A percentile compares a stretch with the other conserved stretches of the same genome.
Conservation (phyloP, 2,113 vertebrate species). For the Coregonus clupeaformis region DNA sequence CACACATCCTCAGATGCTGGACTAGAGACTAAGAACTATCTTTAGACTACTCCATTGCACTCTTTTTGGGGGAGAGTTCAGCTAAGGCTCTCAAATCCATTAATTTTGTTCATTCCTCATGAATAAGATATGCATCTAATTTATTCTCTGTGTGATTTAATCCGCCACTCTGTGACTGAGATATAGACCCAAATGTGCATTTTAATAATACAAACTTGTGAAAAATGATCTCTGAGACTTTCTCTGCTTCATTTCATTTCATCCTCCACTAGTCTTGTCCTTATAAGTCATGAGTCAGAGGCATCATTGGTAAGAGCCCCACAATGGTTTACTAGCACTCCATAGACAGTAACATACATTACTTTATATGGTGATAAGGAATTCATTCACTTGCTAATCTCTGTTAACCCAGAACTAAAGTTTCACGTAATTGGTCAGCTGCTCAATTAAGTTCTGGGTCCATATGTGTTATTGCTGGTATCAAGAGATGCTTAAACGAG, state of each 20-base stretch:
- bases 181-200: conserved; percentile 44
- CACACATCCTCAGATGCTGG: background rate
- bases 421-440: too few species aligned
- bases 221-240: conserved; percentile 11
- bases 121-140: conserved; percentile 58
- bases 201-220: conserved; percentile 17
- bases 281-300: too few species aligned
- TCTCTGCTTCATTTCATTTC: background rate
- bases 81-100: conserved; percentile 10
- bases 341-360: too few species aligned
- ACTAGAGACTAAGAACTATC: background rate
- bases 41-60: conserved; percentile 4
- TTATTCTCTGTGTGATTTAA: conserved; percentile 44
- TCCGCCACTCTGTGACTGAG: conserved; percentile 24
- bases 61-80: conserved; percentile 9
- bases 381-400: too few species aligned
- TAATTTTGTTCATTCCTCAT: conserved; percentile 40
- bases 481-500: too few species aligned
- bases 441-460: too few species aligned
- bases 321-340: too few species aligned
- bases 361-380: too few species aligned
- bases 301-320: too few species aligned
- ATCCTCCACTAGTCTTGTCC: background rate
- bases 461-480: too few species aligned
- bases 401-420: too few species aligned